Evolutionary conservation across 2,113 vertebrate genomes (phyloP).

Genomic region (Phalacrocorax aristotelis): DNA sequence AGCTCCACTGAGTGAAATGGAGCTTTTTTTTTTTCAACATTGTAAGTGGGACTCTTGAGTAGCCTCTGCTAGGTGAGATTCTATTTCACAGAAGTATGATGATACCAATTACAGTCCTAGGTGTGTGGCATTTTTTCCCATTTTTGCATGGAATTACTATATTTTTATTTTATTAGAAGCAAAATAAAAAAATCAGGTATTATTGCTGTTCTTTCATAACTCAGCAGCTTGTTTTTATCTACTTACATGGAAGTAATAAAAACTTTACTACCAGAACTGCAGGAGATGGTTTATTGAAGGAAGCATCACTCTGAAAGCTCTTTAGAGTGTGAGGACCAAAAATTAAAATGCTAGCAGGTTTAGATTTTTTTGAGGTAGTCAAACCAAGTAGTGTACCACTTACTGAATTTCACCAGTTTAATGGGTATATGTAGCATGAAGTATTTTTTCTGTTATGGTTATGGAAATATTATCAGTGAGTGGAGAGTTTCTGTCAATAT

Average conservation of each 20-base stretch:
- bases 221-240: not conserved
- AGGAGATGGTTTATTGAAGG: not conserved
- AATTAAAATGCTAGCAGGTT: not conserved
- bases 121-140: not conserved
- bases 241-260: not conserved
- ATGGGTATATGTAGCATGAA: not conserved
- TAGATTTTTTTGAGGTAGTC: not conserved
- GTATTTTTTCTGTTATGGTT: not conserved
- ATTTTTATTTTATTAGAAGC: not conserved
- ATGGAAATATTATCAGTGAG: not conserved
- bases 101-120: not conserved
- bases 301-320: not conserved
- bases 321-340: not conserved
- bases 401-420: not conserved
- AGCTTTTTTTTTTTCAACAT: not conserved
- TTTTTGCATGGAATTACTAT: not conserved
- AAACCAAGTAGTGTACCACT: not conserved
- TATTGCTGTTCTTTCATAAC: not conserved
- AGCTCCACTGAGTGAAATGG: not conserved
- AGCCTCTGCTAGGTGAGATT: not conserved
- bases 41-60: not conserved
- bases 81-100: not conserved
- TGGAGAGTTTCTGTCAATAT: not conserved
- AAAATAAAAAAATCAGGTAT: not conserved
- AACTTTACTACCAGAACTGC: not conserved